These are phyloP conservation scores for Onchidella celtica DNA, from an alignment of 2,888 invertebrate species.

Conservation along the genomic window DNA sequence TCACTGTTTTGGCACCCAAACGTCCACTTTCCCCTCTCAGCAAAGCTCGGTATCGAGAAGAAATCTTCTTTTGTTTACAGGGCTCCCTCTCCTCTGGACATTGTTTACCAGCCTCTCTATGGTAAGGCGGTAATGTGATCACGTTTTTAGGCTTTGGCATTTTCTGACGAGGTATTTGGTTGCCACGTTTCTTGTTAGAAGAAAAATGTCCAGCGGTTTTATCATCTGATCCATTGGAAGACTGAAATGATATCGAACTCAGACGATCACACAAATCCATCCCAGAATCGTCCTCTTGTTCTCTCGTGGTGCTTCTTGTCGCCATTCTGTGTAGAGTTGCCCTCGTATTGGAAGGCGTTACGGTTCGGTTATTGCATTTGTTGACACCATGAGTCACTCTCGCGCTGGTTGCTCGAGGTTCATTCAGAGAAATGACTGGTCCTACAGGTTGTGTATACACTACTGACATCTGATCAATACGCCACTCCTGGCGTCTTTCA, in stretches of 20 bases:
- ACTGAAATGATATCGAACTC: conserved; percentile 17
- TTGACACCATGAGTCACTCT: neutral
- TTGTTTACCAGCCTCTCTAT: neutral
- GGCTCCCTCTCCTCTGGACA: neutral
- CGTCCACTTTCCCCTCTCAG: conserved; percentile 9
- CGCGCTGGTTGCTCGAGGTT: neutral
- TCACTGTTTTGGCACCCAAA: conserved; percentile 15
- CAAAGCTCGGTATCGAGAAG: conserved; percentile 9
- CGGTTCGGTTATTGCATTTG: conserved; percentile 20
- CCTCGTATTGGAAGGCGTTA: neutral
- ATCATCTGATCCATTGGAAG: neutral
- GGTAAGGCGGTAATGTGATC: neutral
- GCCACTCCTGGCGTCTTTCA: neutral
- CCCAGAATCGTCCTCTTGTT: neutral
- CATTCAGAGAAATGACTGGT: neutral
- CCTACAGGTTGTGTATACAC: conserved; percentile 2
- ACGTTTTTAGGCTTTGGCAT: neutral
- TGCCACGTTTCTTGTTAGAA: neutral
- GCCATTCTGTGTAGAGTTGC: neutral
- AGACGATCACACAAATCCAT: conserved; percentile 20
- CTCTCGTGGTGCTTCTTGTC: neutral
- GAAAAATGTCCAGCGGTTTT: neutral
- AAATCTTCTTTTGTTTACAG: conserved; percentile 31
- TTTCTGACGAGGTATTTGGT: neutral
- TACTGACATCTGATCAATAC: conserved; percentile 15